phyloP scores from a whole-genome alignment of 2,888 invertebrate species.

The Malthinus seriepunctatus region DNA sequence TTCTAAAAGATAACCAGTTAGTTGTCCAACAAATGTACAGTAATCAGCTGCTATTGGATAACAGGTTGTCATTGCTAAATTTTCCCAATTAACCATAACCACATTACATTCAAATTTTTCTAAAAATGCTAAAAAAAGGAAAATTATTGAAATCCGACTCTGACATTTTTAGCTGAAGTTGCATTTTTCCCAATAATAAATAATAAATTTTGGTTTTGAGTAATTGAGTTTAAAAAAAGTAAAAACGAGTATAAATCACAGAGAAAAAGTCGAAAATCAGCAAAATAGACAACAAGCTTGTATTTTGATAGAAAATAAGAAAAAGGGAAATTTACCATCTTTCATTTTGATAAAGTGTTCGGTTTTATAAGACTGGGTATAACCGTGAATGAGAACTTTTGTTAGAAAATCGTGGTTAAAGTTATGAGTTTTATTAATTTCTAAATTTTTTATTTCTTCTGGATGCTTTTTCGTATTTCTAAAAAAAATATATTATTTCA shows the following conservation, averaged over 20 bases:
- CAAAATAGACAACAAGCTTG: slow-evolving; percentile 8
- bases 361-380: slow-evolving; percentile 24
- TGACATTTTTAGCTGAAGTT: no score
- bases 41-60: slow-evolving; percentile 25
- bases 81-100: slow-evolving; percentile 27
- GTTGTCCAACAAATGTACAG: slow-evolving; percentile 20
- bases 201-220: no score
- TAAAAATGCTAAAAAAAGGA: slow-evolving; percentile 11
- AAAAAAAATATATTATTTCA: slow-evolving; percentile 1
- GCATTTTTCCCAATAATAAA: no score
- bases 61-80: slow-evolving; percentile 14
- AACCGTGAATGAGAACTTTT: slow-evolving; percentile 27
- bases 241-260: slow-evolving; percentile 10
- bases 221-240: slow-evolving; percentile 9
- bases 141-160: no score
- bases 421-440: slow-evolving; percentile 8
- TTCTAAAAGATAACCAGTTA: slow-evolving; percentile 20
- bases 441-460: slow-evolving; percentile 17
- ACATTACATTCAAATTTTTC: slow-evolving; percentile 9
- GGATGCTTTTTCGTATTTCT: slow-evolving; percentile 14
- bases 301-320: neutral
- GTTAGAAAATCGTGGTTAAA: slow-evolving; percentile 19
- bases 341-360: slow-evolving; percentile 24
- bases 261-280: neutral
- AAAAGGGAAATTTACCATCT: slow-evolving; percentile 22